Percentiles rank a stretch among this genome's conserved stretches.
Conservation (phyloP, 2,888 invertebrate species). For the Linyphia triangularis region DNA sequence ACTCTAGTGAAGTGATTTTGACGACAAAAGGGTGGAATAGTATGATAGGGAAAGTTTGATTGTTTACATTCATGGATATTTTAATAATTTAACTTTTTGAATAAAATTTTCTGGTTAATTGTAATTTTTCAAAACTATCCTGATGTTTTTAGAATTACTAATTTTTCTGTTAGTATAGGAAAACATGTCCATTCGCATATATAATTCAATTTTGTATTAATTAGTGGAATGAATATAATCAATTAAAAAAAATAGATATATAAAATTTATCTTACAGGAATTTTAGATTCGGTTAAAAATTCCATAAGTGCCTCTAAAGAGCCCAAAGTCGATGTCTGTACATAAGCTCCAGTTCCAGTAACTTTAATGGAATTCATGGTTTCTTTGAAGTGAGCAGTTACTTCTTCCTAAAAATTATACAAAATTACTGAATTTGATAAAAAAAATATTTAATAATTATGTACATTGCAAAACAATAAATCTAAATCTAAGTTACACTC, state of each 20-base stretch:
- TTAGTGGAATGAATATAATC: neutral
- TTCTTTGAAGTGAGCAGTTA: constrained; percentile 90
- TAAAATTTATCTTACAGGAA: constrained; percentile 85
- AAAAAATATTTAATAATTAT: neutral
- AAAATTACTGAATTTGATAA: neutral
- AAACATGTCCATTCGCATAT: neutral
- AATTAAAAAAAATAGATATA: neutral
- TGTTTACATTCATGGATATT: too few species aligned
- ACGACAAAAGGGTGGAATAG: too few species aligned
- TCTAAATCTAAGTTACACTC: too few species aligned
- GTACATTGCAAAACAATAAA: neutral
- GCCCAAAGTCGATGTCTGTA: constrained; percentile 99
- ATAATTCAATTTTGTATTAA: neutral
- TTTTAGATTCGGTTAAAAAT: constrained; percentile 93
- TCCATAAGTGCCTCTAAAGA: constrained; percentile 97
- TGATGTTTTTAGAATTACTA: too few species aligned
- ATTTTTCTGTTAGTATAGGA: too few species aligned
- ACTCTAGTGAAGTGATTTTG: too few species aligned
- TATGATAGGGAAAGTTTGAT: too few species aligned
- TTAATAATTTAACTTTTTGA: too few species aligned
- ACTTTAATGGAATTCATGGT: constrained; percentile 95
- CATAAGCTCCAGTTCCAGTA: constrained; percentile 95
- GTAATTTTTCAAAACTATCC: too few species aligned
- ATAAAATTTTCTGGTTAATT: too few species aligned
- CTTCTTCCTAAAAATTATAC: constrained; percentile 85